Base-by-base conservation (phyloP, 2,888 invertebrate species). In the Drosophila diplacantha region DNA sequence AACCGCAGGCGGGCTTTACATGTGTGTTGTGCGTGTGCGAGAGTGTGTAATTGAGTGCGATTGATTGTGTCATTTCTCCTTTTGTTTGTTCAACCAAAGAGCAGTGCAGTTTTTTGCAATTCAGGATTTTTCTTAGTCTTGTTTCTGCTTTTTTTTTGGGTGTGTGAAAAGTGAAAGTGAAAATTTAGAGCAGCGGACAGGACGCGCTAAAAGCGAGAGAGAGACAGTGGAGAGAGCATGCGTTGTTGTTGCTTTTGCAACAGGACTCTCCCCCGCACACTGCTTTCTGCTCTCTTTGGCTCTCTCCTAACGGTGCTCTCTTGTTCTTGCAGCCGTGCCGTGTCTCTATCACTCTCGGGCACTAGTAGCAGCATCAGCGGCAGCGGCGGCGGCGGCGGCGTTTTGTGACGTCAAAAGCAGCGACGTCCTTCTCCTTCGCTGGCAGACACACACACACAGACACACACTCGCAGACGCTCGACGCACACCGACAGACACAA, bases 91-190 rank as follows among this genome's bases (percentile, higher is more conserved):
- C 4, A 47, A 20, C 3, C 32, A 20, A 41, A 41, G 20, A 51
- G 39, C 20, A 29, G 47, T 47, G 47, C 47, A 47, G 14, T 54
- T 47, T 54, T 26, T 50, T 50, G 26, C 32, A 47, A 35, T 43
- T 56, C 9, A 20, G 12, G n/a, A 26, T 29, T 41, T 53, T 57
- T 57, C 53, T 46, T 57, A 11, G 57, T 43, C 43, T 71, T 55
- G 46, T 72, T 56, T 66, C 8, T 35, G 16, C 29, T 16, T 46
- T 53, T 50, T 81, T 82, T 84, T 84, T 84, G 84, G 85, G 85
- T 85, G 85, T 85, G 85, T 80, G 77, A 81, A 86, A 86, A 85
- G 82, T 84, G 85, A 85, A 85, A 85, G 85, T 85, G 86, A 85
- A 86, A 85, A 86, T 85, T 84, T 76, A 83, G 83, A 80, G 71